A percentile compares a stretch with the other conserved stretches of the same genome.
Conservation (phyloP, 2,888 invertebrate genomes). For the Alloplasta piceator region DNA sequence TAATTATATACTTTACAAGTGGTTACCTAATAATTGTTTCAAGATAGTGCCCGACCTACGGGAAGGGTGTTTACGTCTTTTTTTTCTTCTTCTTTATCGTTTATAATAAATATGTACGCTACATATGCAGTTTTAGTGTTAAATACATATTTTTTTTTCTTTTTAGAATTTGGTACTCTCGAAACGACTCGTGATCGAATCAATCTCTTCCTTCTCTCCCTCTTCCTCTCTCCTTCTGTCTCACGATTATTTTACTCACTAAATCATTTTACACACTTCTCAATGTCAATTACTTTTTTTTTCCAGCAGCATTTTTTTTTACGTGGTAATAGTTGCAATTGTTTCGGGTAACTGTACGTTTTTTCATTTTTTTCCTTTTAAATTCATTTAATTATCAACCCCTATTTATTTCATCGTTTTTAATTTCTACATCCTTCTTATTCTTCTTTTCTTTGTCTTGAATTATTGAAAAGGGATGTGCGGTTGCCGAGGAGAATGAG, state of each 20-base stretch:
- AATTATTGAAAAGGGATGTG: constrained; percentile 47
- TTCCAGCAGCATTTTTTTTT: constrained; percentile 54
- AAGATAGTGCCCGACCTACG: constrained; percentile 78
- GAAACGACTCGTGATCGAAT: constrained; percentile 74
- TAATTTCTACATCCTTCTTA: background rate
- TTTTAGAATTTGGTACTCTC: constrained; percentile 83
- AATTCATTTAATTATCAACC: constrained; percentile 42
- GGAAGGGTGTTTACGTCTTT: constrained; percentile 65
- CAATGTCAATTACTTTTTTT: constrained; percentile 39
- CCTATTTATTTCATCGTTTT: constrained; percentile 49
- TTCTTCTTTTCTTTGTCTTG: constrained; percentile 5
- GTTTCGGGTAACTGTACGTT: constrained; percentile 62
- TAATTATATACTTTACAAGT: constrained; percentile 70
- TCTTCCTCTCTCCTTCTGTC: constrained; percentile 65
- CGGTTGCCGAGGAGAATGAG: constrained; percentile 59
- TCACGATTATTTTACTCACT: constrained; percentile 61
- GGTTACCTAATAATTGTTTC: constrained; percentile 76
- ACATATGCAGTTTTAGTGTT: constrained; percentile 76
- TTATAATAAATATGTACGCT: constrained; percentile 75
- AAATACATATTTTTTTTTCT: constrained; percentile 75
- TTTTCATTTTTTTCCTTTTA: constrained; percentile 16
- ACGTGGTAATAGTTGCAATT: constrained; percentile 66
- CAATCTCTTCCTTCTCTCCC: constrained; percentile 48
- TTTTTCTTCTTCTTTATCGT: constrained; percentile 71
- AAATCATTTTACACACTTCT: constrained; percentile 17